phyloP scores from a whole-genome alignment of 2,113 vertebrate species.

The Puntigrus tetrazona region DNA sequence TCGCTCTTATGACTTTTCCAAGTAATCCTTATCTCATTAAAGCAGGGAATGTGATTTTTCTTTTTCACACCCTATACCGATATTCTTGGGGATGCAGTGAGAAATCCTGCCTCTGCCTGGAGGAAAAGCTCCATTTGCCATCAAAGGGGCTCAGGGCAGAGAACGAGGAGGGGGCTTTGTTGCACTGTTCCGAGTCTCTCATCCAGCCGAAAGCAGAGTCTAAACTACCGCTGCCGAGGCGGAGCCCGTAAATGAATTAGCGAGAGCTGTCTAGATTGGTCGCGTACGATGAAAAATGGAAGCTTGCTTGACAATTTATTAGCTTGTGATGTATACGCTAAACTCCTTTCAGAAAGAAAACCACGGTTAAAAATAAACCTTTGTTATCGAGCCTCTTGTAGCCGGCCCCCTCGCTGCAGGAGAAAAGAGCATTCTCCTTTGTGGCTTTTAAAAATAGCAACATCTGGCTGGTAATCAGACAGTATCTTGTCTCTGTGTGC shows the following conservation, averaged over 20 bases:
- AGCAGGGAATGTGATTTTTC: slow-evolving; percentile 20
- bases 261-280: slow-evolving; percentile 11
- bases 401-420: neutral
- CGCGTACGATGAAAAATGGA: neutral
- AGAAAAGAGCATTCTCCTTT: slow-evolving; percentile 15
- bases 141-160: slow-evolving; percentile 15
- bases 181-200: neutral
- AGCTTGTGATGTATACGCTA: neutral
- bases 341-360: slow-evolving; percentile 14
- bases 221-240: neutral
- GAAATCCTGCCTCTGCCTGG: neutral
- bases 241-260: slow-evolving; percentile 4
- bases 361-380: slow-evolving; percentile 8
- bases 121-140: slow-evolving; percentile 22
- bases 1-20: neutral
- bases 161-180: neutral
- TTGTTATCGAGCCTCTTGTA: slow-evolving; percentile 17
- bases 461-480: slow-evolving; percentile 25
- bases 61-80: neutral
- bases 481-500: slow-evolving; percentile 21
- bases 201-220: neutral
- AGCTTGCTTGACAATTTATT: neutral
- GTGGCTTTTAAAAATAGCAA: slow-evolving; percentile 50
- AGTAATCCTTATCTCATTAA: slow-evolving; percentile 27
- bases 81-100: neutral